phyloP scores from a whole-genome alignment of 2,113 vertebrate species.

The Myodes glareolus region DNA sequence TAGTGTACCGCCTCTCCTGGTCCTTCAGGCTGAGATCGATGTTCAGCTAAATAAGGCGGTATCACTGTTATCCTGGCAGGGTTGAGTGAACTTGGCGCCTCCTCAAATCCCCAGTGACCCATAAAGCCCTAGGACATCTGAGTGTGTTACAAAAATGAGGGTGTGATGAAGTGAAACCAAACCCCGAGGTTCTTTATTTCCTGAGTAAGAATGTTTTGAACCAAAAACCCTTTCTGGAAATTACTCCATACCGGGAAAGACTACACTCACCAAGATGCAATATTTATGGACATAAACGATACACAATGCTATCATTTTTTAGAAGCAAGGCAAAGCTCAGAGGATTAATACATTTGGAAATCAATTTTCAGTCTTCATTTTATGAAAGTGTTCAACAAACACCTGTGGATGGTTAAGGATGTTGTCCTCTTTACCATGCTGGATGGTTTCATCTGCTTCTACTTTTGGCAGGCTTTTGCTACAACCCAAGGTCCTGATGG shows the following conservation, averaged over 20 bases:
- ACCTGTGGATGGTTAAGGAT: background rate
- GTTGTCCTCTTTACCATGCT: background rate
- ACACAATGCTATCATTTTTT: background rate
- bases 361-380: background rate
- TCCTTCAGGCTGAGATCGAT: no score
- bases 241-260: background rate
- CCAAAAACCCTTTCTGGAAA: background rate
- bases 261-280: background rate
- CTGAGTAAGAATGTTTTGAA: background rate
- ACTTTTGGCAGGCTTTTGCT: background rate
- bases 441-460: background rate
- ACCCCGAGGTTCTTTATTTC: background rate
- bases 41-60: no score
- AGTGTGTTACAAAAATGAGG: background rate
- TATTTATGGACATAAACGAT: background rate
- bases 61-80: background rate
- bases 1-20: background rate
- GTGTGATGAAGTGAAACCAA: background rate
- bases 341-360: background rate
- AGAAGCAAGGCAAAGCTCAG: background rate
- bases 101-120: background rate
- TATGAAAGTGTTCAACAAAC: background rate
- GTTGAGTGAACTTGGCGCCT: background rate
- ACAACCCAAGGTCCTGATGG: background rate
- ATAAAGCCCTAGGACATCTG: background rate